A percentile compares a stretch with the other conserved stretches of the same genome.
These are phyloP conservation scores for Mellivora capensis DNA, from an alignment of 2,113 vertebrate species.

Conservation along the genomic window DNA sequence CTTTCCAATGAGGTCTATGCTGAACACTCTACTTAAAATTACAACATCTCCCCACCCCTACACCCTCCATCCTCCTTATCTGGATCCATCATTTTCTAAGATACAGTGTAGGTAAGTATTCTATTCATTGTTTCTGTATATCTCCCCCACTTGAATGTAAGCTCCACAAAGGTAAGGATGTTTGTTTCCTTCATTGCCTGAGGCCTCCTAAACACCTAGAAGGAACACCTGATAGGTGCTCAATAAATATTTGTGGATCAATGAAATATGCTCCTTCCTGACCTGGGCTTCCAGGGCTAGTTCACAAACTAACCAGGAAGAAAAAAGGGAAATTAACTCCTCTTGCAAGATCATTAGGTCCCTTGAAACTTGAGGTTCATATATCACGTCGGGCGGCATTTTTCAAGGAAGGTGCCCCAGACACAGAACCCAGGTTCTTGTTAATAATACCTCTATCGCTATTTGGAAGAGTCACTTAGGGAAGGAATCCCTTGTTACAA, in stretches of 20 bases:
- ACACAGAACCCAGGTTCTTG: background rate
- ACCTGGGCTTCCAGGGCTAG: background rate
- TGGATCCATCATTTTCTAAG: background rate
- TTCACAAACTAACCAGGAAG: background rate
- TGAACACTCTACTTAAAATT: background rate
- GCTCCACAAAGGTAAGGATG: background rate
- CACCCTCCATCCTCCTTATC: background rate
- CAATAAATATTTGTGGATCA: background rate
- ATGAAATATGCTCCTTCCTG: background rate
- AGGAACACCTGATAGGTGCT: background rate
- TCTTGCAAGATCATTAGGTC: background rate
- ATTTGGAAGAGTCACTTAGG: background rate
- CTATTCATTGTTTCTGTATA: background rate
- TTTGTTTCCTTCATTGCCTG: background rate
- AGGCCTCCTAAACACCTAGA: background rate
- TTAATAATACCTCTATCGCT: background rate
- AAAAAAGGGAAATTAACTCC: background rate
- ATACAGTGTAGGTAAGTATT: background rate
- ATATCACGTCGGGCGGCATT: background rate
- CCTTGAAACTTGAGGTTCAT: background rate
- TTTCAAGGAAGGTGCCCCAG: background rate
- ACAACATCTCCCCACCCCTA: background rate
- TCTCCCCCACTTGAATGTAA: background rate
- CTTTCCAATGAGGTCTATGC: background rate
- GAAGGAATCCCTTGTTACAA: background rate